A percentile compares a stretch with the other conserved stretches of the same genome.
These are phyloP conservation scores for Agrochola litura DNA, from an alignment of 2,888 invertebrate species.

Conservation along the genomic window DNA sequence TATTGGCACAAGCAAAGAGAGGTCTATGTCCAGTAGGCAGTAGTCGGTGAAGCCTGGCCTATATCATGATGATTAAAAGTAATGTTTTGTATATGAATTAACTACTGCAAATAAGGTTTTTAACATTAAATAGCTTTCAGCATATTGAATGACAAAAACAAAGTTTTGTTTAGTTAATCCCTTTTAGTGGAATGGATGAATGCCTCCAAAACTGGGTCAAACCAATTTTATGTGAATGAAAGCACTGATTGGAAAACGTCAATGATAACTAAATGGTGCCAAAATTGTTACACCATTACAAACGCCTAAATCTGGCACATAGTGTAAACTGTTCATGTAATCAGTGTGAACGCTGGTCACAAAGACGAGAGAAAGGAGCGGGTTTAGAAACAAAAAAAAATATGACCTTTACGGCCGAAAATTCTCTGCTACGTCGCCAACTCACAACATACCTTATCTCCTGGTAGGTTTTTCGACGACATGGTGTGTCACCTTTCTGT, in stretches of 20 bases:
- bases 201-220: constrained; percentile 36
- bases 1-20: not conserved
- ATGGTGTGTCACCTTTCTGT: constrained; percentile 90
- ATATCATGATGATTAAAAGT: not conserved
- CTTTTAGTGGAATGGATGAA: not conserved
- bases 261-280: constrained; percentile 18
- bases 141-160: not conserved
- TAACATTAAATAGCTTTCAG: not conserved
- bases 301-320: constrained; percentile 18
- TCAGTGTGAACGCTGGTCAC: constrained; percentile 64
- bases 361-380: constrained; percentile 84
- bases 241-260: constrained; percentile 23
- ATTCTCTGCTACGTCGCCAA: constrained; percentile 67
- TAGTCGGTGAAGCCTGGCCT: not conserved
- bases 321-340: constrained; percentile 50
- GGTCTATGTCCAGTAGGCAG: not conserved
- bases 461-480: constrained; percentile 95
- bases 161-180: constrained; percentile 6
- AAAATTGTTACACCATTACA: constrained; percentile 33
- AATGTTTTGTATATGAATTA: not conserved
- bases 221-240: constrained; percentile 16
- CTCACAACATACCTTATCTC: constrained; percentile 93
- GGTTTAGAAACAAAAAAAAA: constrained; percentile 83
- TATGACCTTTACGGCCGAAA: constrained; percentile 79
- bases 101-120: not conserved